Base-by-base conservation (phyloP, 2,113 vertebrate genomes). In the Lagenorhynchus albirostris region DNA sequence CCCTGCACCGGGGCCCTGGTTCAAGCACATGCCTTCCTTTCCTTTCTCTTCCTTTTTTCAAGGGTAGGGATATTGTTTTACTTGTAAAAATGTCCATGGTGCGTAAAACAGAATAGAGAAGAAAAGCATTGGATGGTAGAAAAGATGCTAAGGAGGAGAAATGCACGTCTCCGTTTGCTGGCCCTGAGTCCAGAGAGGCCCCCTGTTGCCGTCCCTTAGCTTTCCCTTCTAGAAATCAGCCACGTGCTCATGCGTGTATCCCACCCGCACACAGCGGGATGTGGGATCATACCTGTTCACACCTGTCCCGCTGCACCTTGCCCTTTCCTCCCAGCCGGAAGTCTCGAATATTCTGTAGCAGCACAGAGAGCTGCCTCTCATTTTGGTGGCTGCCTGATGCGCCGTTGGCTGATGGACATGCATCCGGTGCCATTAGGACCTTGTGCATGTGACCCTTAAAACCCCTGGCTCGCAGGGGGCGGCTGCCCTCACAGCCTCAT, bases 11-110 rank as follows among this genome's bases (percentile, higher is more conserved):
- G 0, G 41, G 65, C 79, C 36, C 3, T 63, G 31, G 17, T 33
- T 79, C 26, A 83, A 36, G 17, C 4, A 7, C 47, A 38, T 21
- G 33, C 1, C 7, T 58, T 58, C 55, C 55, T 58, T 84, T 84
- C 83, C 6, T 63, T 94, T 82, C 47, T 65, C 31, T 63, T 20
- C 11, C 6, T 58, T 76, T 92, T 89, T 65, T 12, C 12, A 70
- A 95, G 20, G 33, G 36, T 79, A 71, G 86, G 94, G 83, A 36
- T 50, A 6, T 21, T 80, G 53, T 94, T 94, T 96, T 36, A 55
- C 67, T 60, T 73, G 65, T 88, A 55, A 92, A 95, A 92, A 71
- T 26, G 8, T 58, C 38, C 25, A 5, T 17, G 18, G 23, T 70
- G 3, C 36, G 77, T 62, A 87, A 67, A 81, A 81, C 53, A 41